Evolutionary conservation across 2,888 invertebrate species (phyloP), one percentile per base, ranked within the genome.

Genomic region (Helicoverpa assulta): DNA sequence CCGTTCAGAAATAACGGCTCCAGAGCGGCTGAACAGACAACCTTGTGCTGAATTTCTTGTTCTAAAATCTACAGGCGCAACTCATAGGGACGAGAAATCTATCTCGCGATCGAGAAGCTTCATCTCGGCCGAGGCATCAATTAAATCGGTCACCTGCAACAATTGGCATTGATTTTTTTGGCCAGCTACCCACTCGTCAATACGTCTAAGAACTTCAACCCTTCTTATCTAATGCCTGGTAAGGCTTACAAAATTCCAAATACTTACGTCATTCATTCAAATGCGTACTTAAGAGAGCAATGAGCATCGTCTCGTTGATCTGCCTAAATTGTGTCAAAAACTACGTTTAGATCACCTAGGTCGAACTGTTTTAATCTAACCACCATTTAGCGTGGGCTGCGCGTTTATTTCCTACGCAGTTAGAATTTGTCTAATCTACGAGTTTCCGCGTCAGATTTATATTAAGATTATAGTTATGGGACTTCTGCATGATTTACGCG

Each of bases 21-120:
- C 88, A 89, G 86, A 81, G 73, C 77, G 78, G 76, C 77, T 79
- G 79, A 82, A 86, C 81, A 58, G 62, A 77, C 81, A 87, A 80
- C 92, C 92, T 92, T 91, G 92, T 82, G 81, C 91, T 83, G 80
- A 86, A 89, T 91, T 86, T 80, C 78, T 83, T 84, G 76, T 70
- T 85, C 80, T 85, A 82, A 82, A 88, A 83, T 82, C 76, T 76
- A 78, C 81, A 78, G 79, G 58, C 61, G 40, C 29, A 26, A 67
- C 52, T 58, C 66, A 65, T 70, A 65, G 67, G 70, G 51, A 67
- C 61, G 37, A 53, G 57, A 58, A 58, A 69, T 60, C 67, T 56
- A 43, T 61, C 56, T 57, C 21, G 53, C 16, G 68, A 71, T 82
- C 66, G 50, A 77, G 63, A 70, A 71, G 53, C 65, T 70, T 80